phyloP scores from a whole-genome alignment of 2,888 invertebrate genomes.

The Minunthozetes semirufus region DNA sequence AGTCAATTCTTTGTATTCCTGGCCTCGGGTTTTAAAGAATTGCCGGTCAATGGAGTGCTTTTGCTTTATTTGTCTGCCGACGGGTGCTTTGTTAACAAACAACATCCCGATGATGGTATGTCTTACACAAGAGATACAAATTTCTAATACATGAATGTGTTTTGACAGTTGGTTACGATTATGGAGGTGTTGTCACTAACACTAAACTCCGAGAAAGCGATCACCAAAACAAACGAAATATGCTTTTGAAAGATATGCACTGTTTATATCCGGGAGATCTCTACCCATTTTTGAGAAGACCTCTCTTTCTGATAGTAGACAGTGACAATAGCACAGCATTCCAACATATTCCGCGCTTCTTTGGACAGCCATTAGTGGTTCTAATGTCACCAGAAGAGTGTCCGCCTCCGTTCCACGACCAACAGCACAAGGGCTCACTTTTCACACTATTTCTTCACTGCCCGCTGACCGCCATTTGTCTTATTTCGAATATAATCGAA shows the following conservation, averaged over 20 bases:
- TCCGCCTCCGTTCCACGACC: conserved; percentile 68
- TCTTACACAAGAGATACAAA: not conserved
- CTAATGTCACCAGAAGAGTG: conserved; percentile 88
- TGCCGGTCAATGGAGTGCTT: conserved; percentile 81
- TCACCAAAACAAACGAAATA: conserved; percentile 44
- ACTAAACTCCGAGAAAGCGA: conserved; percentile 67
- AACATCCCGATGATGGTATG: conserved; percentile 77
- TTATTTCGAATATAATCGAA: conserved; percentile 77
- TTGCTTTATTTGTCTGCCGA: conserved; percentile 90
- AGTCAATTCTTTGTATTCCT: conserved; percentile 88
- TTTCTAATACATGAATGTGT: not conserved
- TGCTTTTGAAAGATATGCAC: conserved; percentile 41
- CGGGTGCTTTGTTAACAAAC: conserved; percentile 70
- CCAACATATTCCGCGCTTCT: conserved; percentile 76
- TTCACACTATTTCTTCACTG: conserved; percentile 93
- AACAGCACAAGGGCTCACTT: conserved; percentile 67
- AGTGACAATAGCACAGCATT: conserved; percentile 64
- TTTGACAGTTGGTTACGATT: conserved; percentile 66
- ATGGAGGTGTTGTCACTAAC: conserved; percentile 82
- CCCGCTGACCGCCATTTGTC: conserved; percentile 84
- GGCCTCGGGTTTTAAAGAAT: conserved; percentile 81
- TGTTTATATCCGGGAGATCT: conserved; percentile 83
- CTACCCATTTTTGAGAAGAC: conserved; percentile 83
- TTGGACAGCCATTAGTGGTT: conserved; percentile 86
- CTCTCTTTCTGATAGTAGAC: conserved; percentile 86